Conservation (phyloP, 2,797 vertebrate genomes). For the Pelobates cultripes region DNA sequence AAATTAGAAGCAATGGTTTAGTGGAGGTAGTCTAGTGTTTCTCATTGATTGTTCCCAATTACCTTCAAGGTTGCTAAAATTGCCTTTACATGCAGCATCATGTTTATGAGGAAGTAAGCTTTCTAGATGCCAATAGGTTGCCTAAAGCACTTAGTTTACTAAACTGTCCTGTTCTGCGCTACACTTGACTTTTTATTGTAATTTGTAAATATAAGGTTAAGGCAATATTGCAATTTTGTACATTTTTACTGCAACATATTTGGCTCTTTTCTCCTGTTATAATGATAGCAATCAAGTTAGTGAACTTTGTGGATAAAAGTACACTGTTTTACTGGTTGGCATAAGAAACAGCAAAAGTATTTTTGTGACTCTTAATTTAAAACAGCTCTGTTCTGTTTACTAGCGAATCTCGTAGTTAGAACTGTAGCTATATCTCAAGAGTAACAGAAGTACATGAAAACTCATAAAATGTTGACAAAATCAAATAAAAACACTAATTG, state of each 20-base stretch:
- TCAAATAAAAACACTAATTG: too few species aligned
- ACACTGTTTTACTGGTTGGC: too few species aligned
- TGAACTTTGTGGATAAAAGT: background rate
- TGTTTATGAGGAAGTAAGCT: conserved; percentile 15
- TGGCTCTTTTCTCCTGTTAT: background rate
- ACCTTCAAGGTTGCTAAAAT: conserved; percentile 23
- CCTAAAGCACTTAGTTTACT: conserved; percentile 17
- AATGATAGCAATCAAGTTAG: background rate
- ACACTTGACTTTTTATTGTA: background rate
- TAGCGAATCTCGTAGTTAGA: too few species aligned
- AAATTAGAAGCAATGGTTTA: conserved; percentile 22
- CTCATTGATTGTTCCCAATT: conserved; percentile 25
- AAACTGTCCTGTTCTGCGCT: conserved; percentile 3
- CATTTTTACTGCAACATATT: background rate
- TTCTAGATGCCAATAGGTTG: conserved; percentile 26
- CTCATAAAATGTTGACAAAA: too few species aligned
- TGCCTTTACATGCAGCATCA: conserved; percentile 15
- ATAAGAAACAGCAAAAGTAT: too few species aligned
- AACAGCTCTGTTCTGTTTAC: too few species aligned
- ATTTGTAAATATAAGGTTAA: background rate
- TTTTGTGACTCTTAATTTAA: too few species aligned
- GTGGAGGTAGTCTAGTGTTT: conserved; percentile 1
- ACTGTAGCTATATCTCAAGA: too few species aligned
- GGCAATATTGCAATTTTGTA: background rate
- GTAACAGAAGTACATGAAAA: too few species aligned